Conservation (phyloP, 2,113 vertebrate species). For the Suricata suricatta region DNA sequence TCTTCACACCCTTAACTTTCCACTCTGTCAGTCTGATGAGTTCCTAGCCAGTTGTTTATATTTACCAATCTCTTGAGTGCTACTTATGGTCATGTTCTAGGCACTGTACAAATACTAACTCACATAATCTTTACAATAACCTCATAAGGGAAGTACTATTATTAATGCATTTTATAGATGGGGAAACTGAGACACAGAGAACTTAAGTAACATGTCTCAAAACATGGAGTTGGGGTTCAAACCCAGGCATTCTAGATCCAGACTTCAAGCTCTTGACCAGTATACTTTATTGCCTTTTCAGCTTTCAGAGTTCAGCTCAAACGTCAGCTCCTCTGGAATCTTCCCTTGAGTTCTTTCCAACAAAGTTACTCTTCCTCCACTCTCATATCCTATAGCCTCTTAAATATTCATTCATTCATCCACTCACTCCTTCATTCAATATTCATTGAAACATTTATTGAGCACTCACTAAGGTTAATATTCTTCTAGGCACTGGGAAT, state of each 20-base stretch:
- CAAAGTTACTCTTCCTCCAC: background rate
- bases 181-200: background rate
- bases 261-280: background rate
- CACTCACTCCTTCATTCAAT: background rate
- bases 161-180: background rate
- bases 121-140: background rate
- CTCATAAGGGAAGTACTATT: background rate
- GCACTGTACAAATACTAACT: background rate
- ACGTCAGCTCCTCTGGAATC: background rate
- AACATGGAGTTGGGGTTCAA: background rate
- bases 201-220: background rate
- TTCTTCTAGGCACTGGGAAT: background rate
- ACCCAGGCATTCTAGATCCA: background rate
- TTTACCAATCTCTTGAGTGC: background rate
- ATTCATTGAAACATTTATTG: background rate
- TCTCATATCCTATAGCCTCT: background rate
- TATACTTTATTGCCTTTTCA: background rate
- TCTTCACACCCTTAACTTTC: background rate
- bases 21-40: background rate
- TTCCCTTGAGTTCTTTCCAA: slow-evolving; percentile 2
- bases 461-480: background rate
- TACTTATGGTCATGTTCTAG: background rate
- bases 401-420: background rate
- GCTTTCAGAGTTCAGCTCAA: slow-evolving; percentile 9
- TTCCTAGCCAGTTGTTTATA: background rate